phyloP scores from a whole-genome alignment of 2,113 vertebrate genomes.

The Silurus asotus region DNA sequence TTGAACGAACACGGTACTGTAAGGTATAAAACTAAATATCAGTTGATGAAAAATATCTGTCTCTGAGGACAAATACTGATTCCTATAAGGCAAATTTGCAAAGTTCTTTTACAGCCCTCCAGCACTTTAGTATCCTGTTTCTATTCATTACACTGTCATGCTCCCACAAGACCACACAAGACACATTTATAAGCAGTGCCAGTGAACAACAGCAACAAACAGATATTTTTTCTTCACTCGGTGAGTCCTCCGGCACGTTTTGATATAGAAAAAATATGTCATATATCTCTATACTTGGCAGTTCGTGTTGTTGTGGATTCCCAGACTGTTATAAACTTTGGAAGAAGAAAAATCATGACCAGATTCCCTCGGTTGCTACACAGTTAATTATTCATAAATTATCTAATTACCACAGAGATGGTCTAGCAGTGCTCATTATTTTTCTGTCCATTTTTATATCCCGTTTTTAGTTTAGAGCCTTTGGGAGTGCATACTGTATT shows the following conservation, averaged over 20 bases:
- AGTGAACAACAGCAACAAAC: conserved; percentile 17
- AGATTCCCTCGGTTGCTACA: neutral
- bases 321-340: conserved; percentile 10
- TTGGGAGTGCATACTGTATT: neutral
- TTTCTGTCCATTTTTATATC: neutral
- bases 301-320: neutral
- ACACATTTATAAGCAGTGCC: conserved; percentile 11
- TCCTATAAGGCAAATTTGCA: conserved; percentile 1
- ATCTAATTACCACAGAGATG: neutral
- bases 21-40: neutral
- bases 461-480: neutral
- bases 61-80: conserved; percentile 15
- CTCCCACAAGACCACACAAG: conserved; percentile 22
- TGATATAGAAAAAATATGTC: conserved; percentile 17
- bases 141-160: conserved; percentile 19
- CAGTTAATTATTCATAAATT: neutral
- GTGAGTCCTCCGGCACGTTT: neutral
- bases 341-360: neutral
- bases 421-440: too few relatives aligned
- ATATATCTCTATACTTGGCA: conserved; percentile 7
- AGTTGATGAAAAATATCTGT: neutral
- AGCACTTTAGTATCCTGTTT: neutral
- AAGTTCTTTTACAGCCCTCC: conserved; percentile 6
- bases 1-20: neutral
- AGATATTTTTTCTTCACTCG: conserved; percentile 5